Conservation (phyloP, 2,888 invertebrate species). For the Troilus luridus region DNA sequence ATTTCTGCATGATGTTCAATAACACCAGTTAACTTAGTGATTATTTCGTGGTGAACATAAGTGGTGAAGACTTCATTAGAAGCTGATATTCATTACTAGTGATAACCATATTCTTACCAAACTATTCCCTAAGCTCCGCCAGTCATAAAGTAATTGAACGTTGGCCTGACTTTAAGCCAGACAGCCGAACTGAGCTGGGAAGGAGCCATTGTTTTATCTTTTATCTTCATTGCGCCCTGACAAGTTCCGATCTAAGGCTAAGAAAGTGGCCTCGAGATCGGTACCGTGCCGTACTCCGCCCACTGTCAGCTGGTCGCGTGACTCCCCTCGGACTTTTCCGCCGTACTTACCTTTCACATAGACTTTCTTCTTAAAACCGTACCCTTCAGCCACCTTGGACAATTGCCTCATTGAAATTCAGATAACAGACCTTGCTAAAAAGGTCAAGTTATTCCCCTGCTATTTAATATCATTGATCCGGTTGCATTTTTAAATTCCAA, state of each 20-base stretch:
- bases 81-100: too few species aligned
- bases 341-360: constrained; percentile 43
- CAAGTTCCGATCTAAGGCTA: constrained; percentile 4
- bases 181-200: not conserved
- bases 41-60: too few species aligned
- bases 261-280: not conserved
- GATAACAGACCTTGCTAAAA: not conserved
- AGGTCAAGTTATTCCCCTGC: not conserved
- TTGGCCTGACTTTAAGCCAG: not conserved
- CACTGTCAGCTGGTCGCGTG: constrained; percentile 40
- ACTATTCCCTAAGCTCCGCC: not conserved
- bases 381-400: not conserved
- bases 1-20: too few species aligned
- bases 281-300: constrained; percentile 31
- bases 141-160: not conserved
- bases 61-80: too few species aligned
- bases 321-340: constrained; percentile 11
- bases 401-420: constrained; percentile 19
- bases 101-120: not conserved
- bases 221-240: constrained; percentile 30
- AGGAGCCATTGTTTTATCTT: not conserved
- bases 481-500: not conserved
- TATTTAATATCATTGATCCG: not conserved
- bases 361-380: constrained; percentile 22
- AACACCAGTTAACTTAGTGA: too few species aligned